phyloP scores from a whole-genome alignment of 2,113 vertebrate species.

The Limnothrissa miodon region DNA sequence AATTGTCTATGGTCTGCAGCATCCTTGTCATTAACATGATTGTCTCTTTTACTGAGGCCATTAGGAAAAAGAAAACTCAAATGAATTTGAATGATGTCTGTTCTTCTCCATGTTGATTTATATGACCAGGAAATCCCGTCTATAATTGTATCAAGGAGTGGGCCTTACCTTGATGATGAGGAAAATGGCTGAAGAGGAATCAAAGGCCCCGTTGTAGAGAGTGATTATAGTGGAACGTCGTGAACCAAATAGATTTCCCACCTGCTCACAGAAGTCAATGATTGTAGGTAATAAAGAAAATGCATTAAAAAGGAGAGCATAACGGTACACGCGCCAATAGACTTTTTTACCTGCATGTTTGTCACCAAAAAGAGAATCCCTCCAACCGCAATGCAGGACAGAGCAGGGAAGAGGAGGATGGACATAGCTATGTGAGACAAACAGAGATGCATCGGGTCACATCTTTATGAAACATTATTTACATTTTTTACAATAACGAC shows the following conservation, averaged over 20 bases:
- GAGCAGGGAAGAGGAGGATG: slow-evolving; percentile 79
- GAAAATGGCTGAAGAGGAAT: slow-evolving; percentile 88
- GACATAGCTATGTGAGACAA: slow-evolving; percentile 65
- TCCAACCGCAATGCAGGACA: slow-evolving; percentile 76
- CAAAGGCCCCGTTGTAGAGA: slow-evolving; percentile 89
- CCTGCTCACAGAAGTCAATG: slow-evolving; percentile 57
- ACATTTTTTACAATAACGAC: no score
- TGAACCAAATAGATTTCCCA: slow-evolving; percentile 88
- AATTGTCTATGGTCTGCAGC: no score
- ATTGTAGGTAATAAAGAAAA: not conserved
- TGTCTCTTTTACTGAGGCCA: no score
- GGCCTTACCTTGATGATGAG: slow-evolving; percentile 83
- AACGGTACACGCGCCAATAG: no score
- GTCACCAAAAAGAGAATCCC: slow-evolving; percentile 87
- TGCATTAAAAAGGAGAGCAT: not conserved
- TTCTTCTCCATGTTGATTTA: no score
- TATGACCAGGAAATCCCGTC: no score
- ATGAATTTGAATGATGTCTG: no score
- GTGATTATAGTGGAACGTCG: slow-evolving; percentile 90
- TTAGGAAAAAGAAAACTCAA: no score
- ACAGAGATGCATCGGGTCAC: not conserved
- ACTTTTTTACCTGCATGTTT: slow-evolving; percentile 84
- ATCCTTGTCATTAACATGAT: not conserved
- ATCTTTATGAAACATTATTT: no score
- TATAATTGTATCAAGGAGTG: not conserved